Percentiles rank a stretch among this genome's conserved stretches.
phyloP scores from a whole-genome alignment of 2,888 invertebrate species.

The Exocentrus adspersus region DNA sequence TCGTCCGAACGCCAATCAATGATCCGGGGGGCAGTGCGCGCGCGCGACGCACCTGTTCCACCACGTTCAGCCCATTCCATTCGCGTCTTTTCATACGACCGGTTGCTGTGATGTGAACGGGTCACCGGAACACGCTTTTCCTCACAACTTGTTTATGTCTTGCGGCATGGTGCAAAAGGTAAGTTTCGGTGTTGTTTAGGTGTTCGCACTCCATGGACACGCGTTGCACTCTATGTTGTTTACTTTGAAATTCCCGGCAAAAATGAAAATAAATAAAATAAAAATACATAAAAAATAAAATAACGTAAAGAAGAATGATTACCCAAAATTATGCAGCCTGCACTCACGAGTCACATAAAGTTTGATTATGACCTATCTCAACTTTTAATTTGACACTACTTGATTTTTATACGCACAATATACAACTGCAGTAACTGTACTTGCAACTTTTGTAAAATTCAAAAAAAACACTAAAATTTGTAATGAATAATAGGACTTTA shows the following conservation, averaged over 20 bases:
- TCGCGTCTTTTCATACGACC: conserved; percentile 37
- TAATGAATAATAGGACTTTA: too few species aligned
- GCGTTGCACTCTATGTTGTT: neutral
- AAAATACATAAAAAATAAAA: too few species aligned
- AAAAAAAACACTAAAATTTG: too few species aligned
- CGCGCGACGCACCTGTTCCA: conserved; percentile 59
- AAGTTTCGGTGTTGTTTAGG: conserved; percentile 34
- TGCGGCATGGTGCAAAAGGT: conserved; percentile 45
- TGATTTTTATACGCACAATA: too few species aligned
- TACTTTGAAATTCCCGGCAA: neutral
- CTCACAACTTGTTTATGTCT: conserved; percentile 21
- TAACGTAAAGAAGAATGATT: too few species aligned
- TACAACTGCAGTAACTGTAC: too few species aligned
- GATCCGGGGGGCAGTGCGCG: conserved; percentile 54
- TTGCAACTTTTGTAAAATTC: too few species aligned
- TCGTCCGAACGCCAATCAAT: conserved; percentile 58
- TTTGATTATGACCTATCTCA: too few species aligned
- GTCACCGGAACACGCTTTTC: conserved; percentile 8
- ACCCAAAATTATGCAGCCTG: too few species aligned
- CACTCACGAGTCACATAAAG: too few species aligned
- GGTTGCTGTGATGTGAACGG: conserved; percentile 41
- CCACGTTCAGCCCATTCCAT: conserved; percentile 47
- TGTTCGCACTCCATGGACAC: conserved; percentile 7
- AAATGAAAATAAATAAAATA: too few species aligned
- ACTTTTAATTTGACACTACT: too few species aligned